These are phyloP conservation scores for Leucoraja ocellata DNA, from an alignment of 2,797 vertebrate genomes.

Conservation along the genomic window DNA sequence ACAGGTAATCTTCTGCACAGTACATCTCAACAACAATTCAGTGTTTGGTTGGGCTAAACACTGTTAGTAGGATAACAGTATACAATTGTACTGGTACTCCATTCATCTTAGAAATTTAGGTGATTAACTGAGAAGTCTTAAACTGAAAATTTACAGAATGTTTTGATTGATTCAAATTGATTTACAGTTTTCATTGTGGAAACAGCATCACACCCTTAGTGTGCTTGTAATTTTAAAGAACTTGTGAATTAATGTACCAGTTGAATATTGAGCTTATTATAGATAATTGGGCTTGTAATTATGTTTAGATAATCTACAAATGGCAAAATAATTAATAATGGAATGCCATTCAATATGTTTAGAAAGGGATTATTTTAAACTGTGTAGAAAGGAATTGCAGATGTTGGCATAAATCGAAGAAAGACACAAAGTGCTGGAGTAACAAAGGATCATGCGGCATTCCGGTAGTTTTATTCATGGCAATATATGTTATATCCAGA, in stretches of 20 bases:
- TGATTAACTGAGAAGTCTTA: neutral
- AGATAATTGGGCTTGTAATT: neutral
- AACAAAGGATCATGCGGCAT: too few species aligned
- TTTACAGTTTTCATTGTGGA: neutral
- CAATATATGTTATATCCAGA: neutral
- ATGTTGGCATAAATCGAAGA: too few species aligned
- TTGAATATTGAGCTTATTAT: neutral
- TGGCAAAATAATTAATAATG: neutral
- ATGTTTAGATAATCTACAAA: neutral
- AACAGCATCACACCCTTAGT: neutral
- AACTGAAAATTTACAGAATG: neutral
- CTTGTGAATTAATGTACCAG: neutral
- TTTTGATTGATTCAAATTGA: neutral
- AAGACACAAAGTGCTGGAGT: too few species aligned
- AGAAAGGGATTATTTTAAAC: too few species aligned
- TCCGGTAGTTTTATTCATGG: neutral
- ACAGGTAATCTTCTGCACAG: slow-evolving; percentile 64
- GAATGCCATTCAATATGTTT: neutral
- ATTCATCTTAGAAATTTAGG: neutral
- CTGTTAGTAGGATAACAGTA: neutral
- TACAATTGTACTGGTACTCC: neutral
- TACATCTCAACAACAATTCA: neutral
- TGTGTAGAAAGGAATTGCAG: neutral
- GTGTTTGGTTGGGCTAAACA: neutral
- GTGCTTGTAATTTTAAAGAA: neutral